phyloP scores from a whole-genome alignment of 2,888 invertebrate species.

The Drosophila rubida region DNA sequence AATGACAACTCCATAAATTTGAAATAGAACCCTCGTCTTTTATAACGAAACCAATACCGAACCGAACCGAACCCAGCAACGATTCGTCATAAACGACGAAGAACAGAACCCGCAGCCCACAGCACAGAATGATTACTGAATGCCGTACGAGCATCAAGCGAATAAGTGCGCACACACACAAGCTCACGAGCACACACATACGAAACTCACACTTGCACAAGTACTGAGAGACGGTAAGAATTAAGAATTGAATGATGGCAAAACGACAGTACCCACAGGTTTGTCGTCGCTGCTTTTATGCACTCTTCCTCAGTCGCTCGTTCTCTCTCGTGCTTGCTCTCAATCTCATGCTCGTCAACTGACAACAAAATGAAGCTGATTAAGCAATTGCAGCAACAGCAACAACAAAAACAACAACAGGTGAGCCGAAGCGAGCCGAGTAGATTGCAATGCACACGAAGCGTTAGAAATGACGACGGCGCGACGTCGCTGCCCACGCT shows the following conservation, averaged over 20 bases:
- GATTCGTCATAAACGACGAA: constrained; percentile 47
- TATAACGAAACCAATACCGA: constrained; percentile 57
- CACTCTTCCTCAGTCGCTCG: constrained; percentile 27
- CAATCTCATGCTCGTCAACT: constrained; percentile 15
- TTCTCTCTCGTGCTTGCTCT: constrained; percentile 19
- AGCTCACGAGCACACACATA: constrained; percentile 18
- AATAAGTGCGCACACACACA: constrained; percentile 52
- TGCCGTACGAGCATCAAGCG: constrained; percentile 64
- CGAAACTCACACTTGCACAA: constrained; percentile 12
- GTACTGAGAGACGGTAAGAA: constrained; percentile 55
- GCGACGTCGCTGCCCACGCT: constrained; percentile 25
- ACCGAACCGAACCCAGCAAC: constrained; percentile 28
- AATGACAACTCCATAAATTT: constrained; percentile 69
- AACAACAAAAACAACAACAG: constrained; percentile 1
- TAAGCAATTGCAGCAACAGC: constrained; percentile 37
- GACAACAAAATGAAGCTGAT: constrained; percentile 65
- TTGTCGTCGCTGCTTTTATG: constrained; percentile 28
- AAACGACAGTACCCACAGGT: constrained; percentile 47
- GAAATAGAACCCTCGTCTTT: constrained; percentile 60
- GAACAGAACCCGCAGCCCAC: constrained; percentile 78
- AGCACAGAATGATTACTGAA: constrained; percentile 84
- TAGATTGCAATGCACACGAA: constrained; percentile 53
- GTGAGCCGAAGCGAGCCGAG: constrained; percentile 52
- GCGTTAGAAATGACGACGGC: not conserved
- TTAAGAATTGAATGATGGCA: constrained; percentile 64